Evolutionary conservation across 1,140 invertebrate species (phyloP).

Genomic region (Mercenaria mercenaria): DNA sequence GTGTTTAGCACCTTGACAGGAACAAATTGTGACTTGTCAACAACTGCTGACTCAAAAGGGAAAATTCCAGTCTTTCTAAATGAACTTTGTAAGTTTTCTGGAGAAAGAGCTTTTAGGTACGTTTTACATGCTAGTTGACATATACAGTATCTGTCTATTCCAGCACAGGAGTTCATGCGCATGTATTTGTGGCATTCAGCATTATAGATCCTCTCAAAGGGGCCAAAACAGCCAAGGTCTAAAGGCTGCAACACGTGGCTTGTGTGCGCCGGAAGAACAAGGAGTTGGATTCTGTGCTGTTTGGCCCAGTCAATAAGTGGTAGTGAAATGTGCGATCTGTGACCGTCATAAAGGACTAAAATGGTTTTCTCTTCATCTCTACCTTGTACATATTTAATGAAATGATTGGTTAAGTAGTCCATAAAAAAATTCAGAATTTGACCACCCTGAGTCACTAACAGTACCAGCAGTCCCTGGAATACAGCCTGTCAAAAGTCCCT

Average conservation of each 20-base stretch:
- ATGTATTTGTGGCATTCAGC: neutral
- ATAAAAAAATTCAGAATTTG: neutral
- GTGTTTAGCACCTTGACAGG: neutral
- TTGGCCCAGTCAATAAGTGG: neutral
- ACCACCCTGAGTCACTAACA: neutral
- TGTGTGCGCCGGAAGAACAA: too few relatives aligned
- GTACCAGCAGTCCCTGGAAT: neutral
- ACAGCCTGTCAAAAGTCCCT: neutral
- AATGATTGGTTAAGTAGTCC: neutral
- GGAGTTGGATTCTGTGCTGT: neutral
- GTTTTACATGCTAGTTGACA: neutral
- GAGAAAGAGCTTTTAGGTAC: neutral
- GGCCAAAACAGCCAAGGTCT: too few relatives aligned
- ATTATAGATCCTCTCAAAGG: too few relatives aligned
- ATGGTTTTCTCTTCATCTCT: neutral
- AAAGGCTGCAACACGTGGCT: too few relatives aligned
- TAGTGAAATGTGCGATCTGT: neutral
- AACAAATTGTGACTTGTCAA: neutral
- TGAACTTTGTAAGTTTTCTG: neutral
- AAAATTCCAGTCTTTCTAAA: neutral
- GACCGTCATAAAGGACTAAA: neutral
- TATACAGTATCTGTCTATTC: neutral
- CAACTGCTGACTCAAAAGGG: neutral
- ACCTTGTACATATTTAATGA: neutral
- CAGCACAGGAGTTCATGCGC: neutral